Percentiles rank a stretch among this genome's conserved stretches.
phyloP scores from a whole-genome alignment of 1,140 invertebrate species.

The Hormaphis cornu region DNA sequence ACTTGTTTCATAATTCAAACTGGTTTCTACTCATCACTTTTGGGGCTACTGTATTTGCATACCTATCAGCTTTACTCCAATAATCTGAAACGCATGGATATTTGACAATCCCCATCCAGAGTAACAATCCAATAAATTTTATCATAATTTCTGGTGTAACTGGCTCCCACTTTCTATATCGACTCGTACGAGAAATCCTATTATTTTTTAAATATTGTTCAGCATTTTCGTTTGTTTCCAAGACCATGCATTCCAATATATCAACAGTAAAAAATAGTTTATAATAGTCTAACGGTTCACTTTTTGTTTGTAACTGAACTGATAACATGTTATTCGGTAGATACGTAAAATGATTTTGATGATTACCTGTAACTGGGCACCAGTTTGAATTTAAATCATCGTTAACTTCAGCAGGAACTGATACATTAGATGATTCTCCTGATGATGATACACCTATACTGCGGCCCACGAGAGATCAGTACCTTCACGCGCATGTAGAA shows the following conservation, averaged over 20 bases:
- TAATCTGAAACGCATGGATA: background rate
- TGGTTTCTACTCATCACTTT: background rate
- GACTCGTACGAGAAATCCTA: background rate
- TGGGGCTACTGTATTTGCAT: background rate
- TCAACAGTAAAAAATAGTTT: background rate
- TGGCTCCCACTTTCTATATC: background rate
- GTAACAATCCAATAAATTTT: background rate
- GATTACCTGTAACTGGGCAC: background rate
- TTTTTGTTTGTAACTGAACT: background rate
- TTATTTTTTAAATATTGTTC: background rate
- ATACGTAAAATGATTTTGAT: background rate
- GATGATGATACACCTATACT: too few species aligned
- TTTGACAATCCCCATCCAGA: background rate
- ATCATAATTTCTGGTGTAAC: background rate
- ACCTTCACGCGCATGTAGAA: too few species aligned
- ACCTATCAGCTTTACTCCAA: background rate
- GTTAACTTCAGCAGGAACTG: too few species aligned
- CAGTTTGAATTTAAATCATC: background rate
- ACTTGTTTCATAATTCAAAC: constrained; percentile 27
- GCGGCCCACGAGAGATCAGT: too few species aligned
- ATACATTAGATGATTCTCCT: too few species aligned
- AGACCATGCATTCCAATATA: background rate
- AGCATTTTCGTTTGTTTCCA: background rate
- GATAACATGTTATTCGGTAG: background rate
- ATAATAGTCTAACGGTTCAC: background rate